A percentile compares a stretch with the other conserved stretches of the same genome.
These are phyloP conservation scores for Patiria miniata DNA, from an alignment of 35 echinoderm and acorn worm species.

Conservation along the genomic window DNA sequence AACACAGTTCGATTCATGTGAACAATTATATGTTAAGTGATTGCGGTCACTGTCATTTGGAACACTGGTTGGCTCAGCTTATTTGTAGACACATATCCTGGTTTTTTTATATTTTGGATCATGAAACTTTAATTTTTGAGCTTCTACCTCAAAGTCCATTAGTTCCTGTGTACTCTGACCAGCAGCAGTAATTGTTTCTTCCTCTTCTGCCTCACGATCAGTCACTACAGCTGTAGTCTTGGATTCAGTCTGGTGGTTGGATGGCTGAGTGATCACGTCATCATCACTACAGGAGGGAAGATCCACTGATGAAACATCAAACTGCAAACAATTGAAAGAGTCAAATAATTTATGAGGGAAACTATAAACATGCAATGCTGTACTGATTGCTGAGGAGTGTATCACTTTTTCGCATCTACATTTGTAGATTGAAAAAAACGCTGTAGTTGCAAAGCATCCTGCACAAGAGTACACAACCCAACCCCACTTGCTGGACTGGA, in stretches of 20 bases:
- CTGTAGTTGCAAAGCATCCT: too few species aligned
- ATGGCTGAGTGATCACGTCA: slow-evolving; percentile 32
- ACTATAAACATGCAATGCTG: too few species aligned
- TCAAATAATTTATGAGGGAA: background rate
- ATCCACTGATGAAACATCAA: slow-evolving; percentile 67
- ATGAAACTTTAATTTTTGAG: background rate
- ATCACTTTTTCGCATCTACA: too few species aligned
- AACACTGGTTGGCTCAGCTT: too few species aligned
- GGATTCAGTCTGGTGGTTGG: background rate
- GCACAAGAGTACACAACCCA: too few species aligned
- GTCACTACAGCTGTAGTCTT: background rate
- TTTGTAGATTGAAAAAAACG: too few species aligned
- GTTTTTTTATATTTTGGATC: too few species aligned
- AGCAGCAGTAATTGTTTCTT: background rate
- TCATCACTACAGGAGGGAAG: slow-evolving; percentile 48
- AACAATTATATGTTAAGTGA: background rate
- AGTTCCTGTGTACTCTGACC: slow-evolving; percentile 11
- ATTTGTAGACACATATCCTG: too few species aligned
- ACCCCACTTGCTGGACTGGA: too few species aligned
- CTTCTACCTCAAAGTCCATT: slow-evolving; percentile 43
- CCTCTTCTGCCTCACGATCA: background rate
- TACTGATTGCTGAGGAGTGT: too few species aligned
- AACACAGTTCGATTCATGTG: background rate
- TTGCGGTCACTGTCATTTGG: too few species aligned
- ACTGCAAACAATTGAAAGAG: slow-evolving; percentile 36